Conservation (phyloP, 2,888 invertebrate species). For the Sipunculus nudus region DNA sequence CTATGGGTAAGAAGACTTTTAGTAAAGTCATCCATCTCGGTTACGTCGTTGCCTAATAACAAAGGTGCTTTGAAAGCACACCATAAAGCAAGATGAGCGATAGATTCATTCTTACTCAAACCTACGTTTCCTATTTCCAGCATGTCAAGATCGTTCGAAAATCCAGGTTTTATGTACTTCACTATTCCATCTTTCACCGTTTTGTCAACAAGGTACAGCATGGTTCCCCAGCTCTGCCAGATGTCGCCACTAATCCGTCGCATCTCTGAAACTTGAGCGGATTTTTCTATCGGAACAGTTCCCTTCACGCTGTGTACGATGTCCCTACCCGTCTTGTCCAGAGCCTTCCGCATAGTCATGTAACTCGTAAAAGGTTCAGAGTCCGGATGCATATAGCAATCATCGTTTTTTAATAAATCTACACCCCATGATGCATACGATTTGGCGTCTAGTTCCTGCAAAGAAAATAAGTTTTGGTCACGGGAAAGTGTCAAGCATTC, state of each 20-base stretch:
- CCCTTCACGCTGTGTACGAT: background rate
- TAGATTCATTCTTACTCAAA: background rate
- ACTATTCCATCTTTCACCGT: background rate
- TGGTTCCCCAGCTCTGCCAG: background rate
- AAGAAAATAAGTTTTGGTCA: background rate
- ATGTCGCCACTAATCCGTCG: background rate
- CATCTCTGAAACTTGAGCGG: background rate
- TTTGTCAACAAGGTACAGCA: background rate
- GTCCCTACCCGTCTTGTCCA: background rate
- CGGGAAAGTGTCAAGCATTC: no score
- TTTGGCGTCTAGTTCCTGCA: background rate
- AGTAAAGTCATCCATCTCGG: background rate
- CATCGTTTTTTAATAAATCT: background rate
- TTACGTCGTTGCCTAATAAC: background rate
- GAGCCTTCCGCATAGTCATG: background rate
- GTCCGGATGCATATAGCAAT: background rate
- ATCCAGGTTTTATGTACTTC: background rate
- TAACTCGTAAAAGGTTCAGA: background rate
- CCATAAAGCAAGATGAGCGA: background rate
- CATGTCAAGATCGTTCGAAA: background rate
- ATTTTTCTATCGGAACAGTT: background rate
- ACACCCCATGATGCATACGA: background rate
- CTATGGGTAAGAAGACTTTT: background rate
- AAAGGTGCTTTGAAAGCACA: background rate
- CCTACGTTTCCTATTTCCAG: background rate